A percentile compares a stretch with the other conserved stretches of the same genome.
Evolutionary conservation across 2,888 invertebrate genomes (phyloP).

Genomic region (Ochropleura plecta): DNA sequence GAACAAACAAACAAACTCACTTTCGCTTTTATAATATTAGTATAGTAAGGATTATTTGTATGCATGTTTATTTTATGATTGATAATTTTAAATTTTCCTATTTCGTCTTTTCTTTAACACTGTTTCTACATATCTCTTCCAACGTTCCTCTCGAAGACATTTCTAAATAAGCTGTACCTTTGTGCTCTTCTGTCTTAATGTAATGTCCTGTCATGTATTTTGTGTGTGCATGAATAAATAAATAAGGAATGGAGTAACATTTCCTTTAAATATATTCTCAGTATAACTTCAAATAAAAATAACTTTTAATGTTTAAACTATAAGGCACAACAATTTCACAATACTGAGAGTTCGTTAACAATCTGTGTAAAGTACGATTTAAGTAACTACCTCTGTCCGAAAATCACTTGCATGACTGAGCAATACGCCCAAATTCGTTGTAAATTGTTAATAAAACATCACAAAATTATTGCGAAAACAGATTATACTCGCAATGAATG

Average conservation of each 20-base stretch:
- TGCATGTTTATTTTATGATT: no score
- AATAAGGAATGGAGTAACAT: not conserved
- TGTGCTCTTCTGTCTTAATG: no score
- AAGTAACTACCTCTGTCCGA: conserved; percentile 31
- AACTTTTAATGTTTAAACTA: not conserved
- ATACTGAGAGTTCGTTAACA: conserved; percentile 12
- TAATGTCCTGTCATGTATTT: no score
- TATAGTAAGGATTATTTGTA: no score
- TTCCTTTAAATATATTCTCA: not conserved
- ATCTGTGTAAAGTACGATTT: conserved; percentile 8
- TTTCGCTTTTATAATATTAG: no score
- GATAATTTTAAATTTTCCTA: no score
- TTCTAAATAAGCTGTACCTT: no score
- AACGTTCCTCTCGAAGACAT: no score
- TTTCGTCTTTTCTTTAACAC: no score
- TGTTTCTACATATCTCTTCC: no score
- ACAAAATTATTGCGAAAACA: conserved; percentile 51
- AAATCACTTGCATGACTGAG: conserved; percentile 34
- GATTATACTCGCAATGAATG: conserved; percentile 51
- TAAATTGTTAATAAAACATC: conserved; percentile 46
- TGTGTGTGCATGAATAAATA: not conserved
- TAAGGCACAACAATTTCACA: conserved; percentile 2
- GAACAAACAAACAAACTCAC: no score
- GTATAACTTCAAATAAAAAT: not conserved
- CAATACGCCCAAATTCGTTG: conserved; percentile 40